Evolutionary conservation across 1,140 invertebrate genomes (phyloP).

Genomic region (Onthophagus taurus): DNA sequence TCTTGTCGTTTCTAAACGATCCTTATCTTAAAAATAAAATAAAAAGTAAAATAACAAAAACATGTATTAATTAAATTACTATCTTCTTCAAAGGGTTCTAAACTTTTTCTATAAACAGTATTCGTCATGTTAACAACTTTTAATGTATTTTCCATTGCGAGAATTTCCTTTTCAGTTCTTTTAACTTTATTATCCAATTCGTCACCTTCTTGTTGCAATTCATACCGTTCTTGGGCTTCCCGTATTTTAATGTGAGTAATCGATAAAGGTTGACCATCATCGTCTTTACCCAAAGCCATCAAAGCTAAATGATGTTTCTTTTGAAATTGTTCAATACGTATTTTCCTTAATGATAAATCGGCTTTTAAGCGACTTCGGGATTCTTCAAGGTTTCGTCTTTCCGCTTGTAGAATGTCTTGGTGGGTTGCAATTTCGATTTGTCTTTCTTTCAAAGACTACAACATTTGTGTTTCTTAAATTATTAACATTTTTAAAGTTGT

Average conservation of each 20-base stretch:
- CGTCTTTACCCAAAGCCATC: constrained; percentile 44
- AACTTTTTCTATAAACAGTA: constrained; percentile 47
- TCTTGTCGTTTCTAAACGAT: constrained; percentile 25
- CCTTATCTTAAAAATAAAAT: constrained; percentile 17
- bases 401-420: constrained; percentile 46
- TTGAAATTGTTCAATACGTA: constrained; percentile 50
- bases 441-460: constrained; percentile 52
- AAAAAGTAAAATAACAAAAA: neutral
- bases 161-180: constrained; percentile 58
- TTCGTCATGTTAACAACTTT: constrained; percentile 58
- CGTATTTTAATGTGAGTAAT: constrained; percentile 59
- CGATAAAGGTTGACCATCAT: constrained; percentile 48
- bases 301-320: constrained; percentile 25
- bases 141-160: constrained; percentile 64
- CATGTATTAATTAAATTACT: constrained; percentile 14
- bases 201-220: constrained; percentile 60
- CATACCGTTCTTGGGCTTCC: constrained; percentile 55
- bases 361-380: constrained; percentile 47
- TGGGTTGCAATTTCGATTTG: constrained; percentile 49
- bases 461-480: neutral
- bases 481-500: no score
- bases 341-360: constrained; percentile 45
- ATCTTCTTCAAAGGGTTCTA: constrained; percentile 42
- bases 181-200: constrained; percentile 54
- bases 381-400: constrained; percentile 46